Conservation (phyloP, 2,888 invertebrate genomes). For the Deladenus siricidicola region DNA sequence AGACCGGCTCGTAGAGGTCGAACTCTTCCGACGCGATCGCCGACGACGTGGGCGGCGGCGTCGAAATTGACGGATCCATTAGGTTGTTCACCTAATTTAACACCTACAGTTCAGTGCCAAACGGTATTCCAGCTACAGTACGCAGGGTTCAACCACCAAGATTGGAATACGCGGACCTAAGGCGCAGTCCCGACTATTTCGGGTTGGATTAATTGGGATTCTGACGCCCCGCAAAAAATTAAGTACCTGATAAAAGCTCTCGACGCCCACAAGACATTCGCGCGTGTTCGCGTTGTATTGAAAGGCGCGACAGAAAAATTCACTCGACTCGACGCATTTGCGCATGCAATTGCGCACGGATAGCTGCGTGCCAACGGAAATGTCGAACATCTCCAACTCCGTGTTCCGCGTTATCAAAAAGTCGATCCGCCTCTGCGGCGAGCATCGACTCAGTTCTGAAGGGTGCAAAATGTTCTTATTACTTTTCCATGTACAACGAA, state of each 20-base stretch:
- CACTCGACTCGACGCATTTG: conserved; percentile 39
- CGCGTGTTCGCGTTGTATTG: conserved; percentile 35
- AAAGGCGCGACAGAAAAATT: conserved; percentile 39
- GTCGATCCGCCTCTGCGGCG: conserved; percentile 31
- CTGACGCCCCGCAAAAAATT: no score
- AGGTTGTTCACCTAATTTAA: no score
- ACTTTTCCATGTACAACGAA: no score
- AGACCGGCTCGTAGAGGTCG: conserved; percentile 50
- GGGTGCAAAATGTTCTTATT: conserved; percentile 3
- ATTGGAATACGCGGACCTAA: no score
- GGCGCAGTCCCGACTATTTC: no score
- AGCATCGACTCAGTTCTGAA: conserved; percentile 26
- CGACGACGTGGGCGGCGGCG: background rate
- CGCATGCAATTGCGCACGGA: conserved; percentile 41
- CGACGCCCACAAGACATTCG: conserved; percentile 41
- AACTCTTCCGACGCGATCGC: conserved; percentile 27
- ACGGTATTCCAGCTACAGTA: no score
- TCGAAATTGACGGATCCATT: background rate
- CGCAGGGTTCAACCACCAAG: no score
- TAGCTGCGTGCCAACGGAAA: conserved; percentile 16
- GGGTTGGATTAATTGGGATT: no score
- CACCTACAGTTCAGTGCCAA: no score
- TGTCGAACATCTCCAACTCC: conserved; percentile 27
- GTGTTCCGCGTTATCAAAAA: conserved; percentile 39
- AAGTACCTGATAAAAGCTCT: conserved; percentile 33